phyloP scores from a whole-genome alignment of 2,888 invertebrate species.

The Diadegma fenestrale region DNA sequence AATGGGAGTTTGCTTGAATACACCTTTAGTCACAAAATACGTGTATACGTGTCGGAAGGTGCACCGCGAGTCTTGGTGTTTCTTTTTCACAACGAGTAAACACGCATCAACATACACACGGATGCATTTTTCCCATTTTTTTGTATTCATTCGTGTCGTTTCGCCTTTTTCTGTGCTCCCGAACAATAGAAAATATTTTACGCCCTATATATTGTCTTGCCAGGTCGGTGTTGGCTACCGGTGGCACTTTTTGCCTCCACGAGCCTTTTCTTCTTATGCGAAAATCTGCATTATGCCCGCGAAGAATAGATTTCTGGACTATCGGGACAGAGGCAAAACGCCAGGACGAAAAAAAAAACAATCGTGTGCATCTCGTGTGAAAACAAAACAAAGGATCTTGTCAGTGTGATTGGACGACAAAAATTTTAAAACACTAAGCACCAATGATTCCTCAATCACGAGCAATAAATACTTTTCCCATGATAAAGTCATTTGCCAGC shows the following conservation, averaged over 20 bases:
- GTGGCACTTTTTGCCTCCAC: background rate
- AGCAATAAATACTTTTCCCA: background rate
- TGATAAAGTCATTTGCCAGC: background rate
- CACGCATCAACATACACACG: background rate
- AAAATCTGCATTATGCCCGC: constrained; percentile 42
- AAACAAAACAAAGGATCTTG: background rate
- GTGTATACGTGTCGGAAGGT: constrained; percentile 30
- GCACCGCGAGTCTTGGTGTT: constrained; percentile 18
- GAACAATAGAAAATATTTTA: constrained; percentile 68
- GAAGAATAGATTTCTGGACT: constrained; percentile 5
- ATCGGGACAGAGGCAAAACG: background rate
- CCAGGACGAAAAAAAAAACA: constrained; percentile 12
- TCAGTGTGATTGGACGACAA: background rate
- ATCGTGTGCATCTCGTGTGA: background rate
- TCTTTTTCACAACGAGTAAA: constrained; percentile 8
- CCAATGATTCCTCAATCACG: background rate
- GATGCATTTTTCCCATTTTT: constrained; percentile 46
- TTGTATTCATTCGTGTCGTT: constrained; percentile 16
- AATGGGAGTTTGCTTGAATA: constrained; percentile 43
- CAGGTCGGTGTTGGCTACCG: constrained; percentile 16
- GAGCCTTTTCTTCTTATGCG: background rate
- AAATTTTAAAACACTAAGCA: background rate
- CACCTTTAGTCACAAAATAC: background rate
- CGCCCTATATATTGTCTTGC: constrained; percentile 58
- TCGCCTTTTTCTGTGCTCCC: constrained; percentile 48